These are phyloP conservation scores for Callyntrura guangdongensis DNA, from an alignment of 2,888 invertebrate genomes.

Conservation along the genomic window DNA sequence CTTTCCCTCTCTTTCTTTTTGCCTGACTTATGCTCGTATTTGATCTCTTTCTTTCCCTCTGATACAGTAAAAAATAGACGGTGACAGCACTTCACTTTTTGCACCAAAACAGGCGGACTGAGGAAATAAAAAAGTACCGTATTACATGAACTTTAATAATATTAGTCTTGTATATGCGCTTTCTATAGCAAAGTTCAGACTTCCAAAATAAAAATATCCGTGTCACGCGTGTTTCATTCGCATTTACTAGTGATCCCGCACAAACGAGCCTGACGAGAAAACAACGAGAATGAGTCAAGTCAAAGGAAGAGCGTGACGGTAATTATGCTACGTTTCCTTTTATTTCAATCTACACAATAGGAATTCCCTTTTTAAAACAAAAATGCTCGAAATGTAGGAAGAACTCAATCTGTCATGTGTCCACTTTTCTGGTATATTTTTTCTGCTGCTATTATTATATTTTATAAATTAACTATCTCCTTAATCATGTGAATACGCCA, in stretches of 20 bases:
- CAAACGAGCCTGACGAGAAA: slow-evolving; percentile 12
- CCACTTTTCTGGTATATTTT: slow-evolving; percentile 35
- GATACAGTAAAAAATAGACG: not conserved
- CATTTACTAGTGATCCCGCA: slow-evolving; percentile 1
- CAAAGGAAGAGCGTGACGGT: slow-evolving; percentile 25
- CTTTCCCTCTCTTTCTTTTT: slow-evolving; percentile 22
- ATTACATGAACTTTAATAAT: slow-evolving; percentile 12
- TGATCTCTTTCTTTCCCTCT: slow-evolving; percentile 23
- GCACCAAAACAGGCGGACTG: slow-evolving; percentile 35
- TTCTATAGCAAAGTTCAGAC: not conserved
- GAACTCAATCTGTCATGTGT: slow-evolving; percentile 50
- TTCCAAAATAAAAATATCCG: not conserved
- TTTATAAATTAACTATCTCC: slow-evolving; percentile 25
- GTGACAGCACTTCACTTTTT: slow-evolving; percentile 40
- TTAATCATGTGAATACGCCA: not conserved
- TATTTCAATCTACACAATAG: slow-evolving; percentile 37
- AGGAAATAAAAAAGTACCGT: slow-evolving; percentile 17
- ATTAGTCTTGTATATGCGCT: not conserved
- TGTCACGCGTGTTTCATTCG: not conserved
- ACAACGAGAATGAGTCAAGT: slow-evolving; percentile 18
- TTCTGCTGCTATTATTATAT: not conserved
- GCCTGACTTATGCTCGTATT: slow-evolving; percentile 22
- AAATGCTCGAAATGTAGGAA: slow-evolving; percentile 22
- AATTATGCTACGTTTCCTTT: slow-evolving; percentile 39
- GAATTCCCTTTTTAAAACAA: slow-evolving; percentile 37